Evolutionary conservation across 2,113 vertebrate species (phyloP).

Genomic region (Orientallactaga bullata): DNA sequence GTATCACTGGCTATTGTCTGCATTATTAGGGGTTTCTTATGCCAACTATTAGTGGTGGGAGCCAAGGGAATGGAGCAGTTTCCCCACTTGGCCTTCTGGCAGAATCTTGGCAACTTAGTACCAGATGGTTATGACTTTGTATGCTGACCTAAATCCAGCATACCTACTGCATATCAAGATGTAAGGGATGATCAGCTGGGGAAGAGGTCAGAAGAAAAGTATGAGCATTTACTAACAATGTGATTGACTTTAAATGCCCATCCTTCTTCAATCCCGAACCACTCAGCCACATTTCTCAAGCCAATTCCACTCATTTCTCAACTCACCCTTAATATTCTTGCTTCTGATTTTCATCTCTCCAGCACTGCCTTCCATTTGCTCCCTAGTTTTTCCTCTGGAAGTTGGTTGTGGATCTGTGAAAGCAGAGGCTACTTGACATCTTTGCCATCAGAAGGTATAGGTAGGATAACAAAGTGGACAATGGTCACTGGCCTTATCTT

Average conservation of each 20-base stretch:
- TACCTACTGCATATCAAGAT: conserved; percentile 91
- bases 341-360: conserved; percentile 27
- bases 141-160: conserved; percentile 92
- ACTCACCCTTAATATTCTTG: conserved; percentile 34
- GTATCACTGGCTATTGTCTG: conserved; percentile 91
- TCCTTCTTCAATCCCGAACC: conserved; percentile 63
- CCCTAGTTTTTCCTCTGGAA: conserved; percentile 2
- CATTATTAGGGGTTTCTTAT: conserved; percentile 95
- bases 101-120: conserved; percentile 94
- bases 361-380: conserved; percentile 35
- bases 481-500: conserved; percentile 45
- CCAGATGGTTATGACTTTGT: conserved; percentile 98
- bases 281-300: conserved; percentile 76
- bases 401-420: conserved; percentile 4
- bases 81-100: conserved; percentile 96
- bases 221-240: conserved; percentile 97
- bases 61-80: conserved; percentile 98
- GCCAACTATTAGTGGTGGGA: conserved; percentile 95
- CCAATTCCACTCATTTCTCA: not conserved
- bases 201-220: conserved; percentile 95
- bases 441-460: conserved; percentile 35
- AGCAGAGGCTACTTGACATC: not conserved
- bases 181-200: conserved; percentile 92
- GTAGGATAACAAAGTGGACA: not conserved
- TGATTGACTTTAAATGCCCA: conserved; percentile 83